A percentile compares a stretch with the other conserved stretches of the same genome.
These are phyloP conservation scores for Erethizon dorsatum DNA, from an alignment of 2,797 vertebrate genomes.

Conservation along the genomic window DNA sequence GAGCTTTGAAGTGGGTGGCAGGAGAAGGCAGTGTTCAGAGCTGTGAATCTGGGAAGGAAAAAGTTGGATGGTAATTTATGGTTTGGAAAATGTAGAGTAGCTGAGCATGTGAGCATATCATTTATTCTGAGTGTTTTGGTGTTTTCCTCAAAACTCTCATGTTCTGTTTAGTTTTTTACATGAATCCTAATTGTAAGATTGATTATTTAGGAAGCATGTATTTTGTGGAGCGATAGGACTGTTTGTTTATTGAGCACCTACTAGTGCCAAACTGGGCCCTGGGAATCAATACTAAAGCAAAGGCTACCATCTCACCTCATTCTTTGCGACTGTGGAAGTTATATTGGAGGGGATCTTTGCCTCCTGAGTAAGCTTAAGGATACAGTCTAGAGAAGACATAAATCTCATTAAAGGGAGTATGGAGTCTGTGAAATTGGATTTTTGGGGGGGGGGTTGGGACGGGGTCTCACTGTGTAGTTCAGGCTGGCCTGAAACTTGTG, in stretches of 20 bases:
- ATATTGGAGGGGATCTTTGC: background rate
- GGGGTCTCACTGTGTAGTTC: background rate
- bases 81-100: background rate
- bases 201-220: background rate
- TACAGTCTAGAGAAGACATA: background rate
- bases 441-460: background rate
- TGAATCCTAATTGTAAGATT: background rate
- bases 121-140: background rate
- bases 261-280: background rate
- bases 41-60: background rate
- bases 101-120: background rate
- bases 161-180: slow-evolving; percentile 31
- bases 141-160: background rate
- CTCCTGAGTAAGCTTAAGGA: background rate
- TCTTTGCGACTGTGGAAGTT: background rate
- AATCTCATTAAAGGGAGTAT: background rate
- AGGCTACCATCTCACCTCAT: background rate
- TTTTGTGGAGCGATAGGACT: background rate
- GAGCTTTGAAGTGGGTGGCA: background rate
- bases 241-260: slow-evolving; percentile 11
- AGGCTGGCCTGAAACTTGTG: no score
- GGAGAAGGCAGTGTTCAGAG: background rate
- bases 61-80: background rate
- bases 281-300: background rate
- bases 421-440: background rate